A percentile compares a stretch with the other conserved stretches of the same genome.
phyloP scores from a whole-genome alignment of 2,888 invertebrate species.

The Dryadula phaetusa region DNA sequence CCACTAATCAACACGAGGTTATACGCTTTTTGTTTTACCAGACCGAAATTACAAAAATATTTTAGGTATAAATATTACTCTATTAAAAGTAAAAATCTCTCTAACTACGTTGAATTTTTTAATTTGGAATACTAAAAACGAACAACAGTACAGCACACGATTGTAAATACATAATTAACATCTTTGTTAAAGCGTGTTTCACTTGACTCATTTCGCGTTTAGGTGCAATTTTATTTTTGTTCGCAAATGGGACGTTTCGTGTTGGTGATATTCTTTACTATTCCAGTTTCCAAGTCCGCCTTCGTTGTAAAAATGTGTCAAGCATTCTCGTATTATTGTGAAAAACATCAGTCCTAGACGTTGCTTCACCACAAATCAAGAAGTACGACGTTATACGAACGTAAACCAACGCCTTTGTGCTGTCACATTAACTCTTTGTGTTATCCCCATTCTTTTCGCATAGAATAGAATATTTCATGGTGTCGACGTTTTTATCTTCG shows the following conservation, averaged over 20 bases:
- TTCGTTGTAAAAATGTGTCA: conserved; percentile 56
- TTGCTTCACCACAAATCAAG: conserved; percentile 67
- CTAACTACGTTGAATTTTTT: no score
- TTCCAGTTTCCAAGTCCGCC: conserved; percentile 45
- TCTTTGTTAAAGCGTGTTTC: conserved; percentile 22
- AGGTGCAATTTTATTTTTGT: conserved; percentile 38
- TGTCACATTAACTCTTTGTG: conserved; percentile 61
- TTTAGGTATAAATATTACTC: no score
- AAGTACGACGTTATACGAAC: conserved; percentile 54
- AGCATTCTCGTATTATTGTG: conserved; percentile 54
- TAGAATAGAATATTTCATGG: conserved; percentile 42
- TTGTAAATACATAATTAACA: conserved; percentile 17
- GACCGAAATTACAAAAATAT: no score
- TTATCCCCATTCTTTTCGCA: conserved; percentile 45
- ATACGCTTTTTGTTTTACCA: no score
- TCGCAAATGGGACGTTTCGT: conserved; percentile 41
- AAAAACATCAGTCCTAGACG: conserved; percentile 57
- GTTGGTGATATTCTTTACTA: conserved; percentile 41
- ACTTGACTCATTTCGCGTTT: conserved; percentile 33
- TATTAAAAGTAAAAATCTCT: no score
- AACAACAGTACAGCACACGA: neutral
- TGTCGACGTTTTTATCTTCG: conserved; percentile 22
- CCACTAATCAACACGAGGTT: no score
- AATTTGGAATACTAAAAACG: neutral
- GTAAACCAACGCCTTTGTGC: conserved; percentile 59